Conservation (phyloP, 2,113 vertebrate species). For the Salminus brasiliensis region DNA sequence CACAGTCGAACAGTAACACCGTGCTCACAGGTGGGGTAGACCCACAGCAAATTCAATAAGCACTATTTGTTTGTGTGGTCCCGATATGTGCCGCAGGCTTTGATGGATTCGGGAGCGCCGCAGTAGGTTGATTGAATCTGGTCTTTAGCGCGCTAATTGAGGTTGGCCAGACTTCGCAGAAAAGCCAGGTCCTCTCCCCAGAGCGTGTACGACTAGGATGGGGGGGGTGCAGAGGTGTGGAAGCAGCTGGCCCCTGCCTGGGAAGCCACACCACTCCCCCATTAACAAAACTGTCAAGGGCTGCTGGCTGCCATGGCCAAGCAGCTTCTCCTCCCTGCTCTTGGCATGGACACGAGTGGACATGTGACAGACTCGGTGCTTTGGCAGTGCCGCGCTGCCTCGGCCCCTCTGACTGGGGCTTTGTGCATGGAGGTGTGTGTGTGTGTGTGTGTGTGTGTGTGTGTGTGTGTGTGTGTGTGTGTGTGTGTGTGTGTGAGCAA, state of each 20-base stretch:
- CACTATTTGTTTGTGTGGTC: conserved; percentile 32
- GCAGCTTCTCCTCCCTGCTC: conserved; percentile 50
- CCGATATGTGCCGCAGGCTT: conserved; percentile 35
- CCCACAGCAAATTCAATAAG: conserved; percentile 39
- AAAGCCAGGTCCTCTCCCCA: conserved; percentile 34
- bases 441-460: conserved; percentile 7
- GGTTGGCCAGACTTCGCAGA: conserved; percentile 40
- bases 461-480: neutral
- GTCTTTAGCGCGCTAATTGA: conserved; percentile 51
- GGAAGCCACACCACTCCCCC: conserved; percentile 46
- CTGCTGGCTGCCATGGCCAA: conserved; percentile 49
- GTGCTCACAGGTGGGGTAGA: conserved; percentile 21
- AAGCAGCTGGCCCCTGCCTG: conserved; percentile 54
- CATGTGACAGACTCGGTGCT: conserved; percentile 56
- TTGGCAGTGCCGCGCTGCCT: conserved; percentile 49
- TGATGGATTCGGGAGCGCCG: conserved; percentile 30
- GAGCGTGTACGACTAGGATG: conserved; percentile 30
- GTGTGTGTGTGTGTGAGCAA: neutral
- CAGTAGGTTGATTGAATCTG: conserved; percentile 53
- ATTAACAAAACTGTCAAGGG: conserved; percentile 57
- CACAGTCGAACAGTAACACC: conserved; percentile 25
- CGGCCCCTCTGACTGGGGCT: conserved; percentile 47
- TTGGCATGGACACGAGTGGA: conserved; percentile 49
- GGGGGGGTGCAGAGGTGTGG: conserved; percentile 50
- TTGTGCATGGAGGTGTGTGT: conserved; percentile 42